Conservation (phyloP, 2,888 invertebrate genomes). For the Alcis repandata region DNA sequence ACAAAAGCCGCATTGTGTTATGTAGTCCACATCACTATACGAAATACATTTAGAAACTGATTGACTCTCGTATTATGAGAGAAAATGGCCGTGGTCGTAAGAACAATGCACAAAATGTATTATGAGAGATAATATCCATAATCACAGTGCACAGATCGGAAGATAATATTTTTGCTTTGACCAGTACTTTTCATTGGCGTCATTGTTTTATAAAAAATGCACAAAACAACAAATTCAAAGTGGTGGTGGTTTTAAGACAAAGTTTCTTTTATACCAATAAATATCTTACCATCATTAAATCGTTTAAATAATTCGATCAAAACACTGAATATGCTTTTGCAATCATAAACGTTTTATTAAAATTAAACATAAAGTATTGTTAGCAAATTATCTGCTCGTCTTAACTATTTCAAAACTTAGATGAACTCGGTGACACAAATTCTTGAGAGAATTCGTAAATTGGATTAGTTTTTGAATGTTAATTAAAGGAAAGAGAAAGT, state of each 20-base stretch:
- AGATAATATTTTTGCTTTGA: too few relatives aligned
- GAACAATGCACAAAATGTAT: too few relatives aligned
- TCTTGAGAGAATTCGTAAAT: constrained; percentile 49
- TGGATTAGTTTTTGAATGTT: constrained; percentile 54
- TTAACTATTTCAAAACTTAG: constrained; percentile 16
- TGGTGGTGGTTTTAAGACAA: too few relatives aligned
- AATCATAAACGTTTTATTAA: neutral
- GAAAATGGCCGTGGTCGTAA: neutral
- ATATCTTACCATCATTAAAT: too few relatives aligned
- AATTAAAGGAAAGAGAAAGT: constrained; percentile 56
- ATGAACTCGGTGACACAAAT: constrained; percentile 39
- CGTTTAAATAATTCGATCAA: too few relatives aligned
- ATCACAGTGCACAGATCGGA: too few relatives aligned
- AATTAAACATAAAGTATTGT: neutral
- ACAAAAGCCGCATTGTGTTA: constrained; percentile 69
- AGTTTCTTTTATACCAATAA: too few relatives aligned
- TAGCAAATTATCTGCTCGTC: constrained; percentile 25
- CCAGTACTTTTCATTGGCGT: too few relatives aligned
- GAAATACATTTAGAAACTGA: constrained; percentile 63
- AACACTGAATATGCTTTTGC: too few relatives aligned
- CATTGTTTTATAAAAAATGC: too few relatives aligned
- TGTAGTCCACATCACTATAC: constrained; percentile 53
- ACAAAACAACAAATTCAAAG: too few relatives aligned
- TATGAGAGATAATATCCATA: too few relatives aligned
- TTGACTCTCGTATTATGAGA: constrained; percentile 51